Percentiles rank a stretch among this genome's conserved stretches.
These are phyloP conservation scores for Neuroterus valhalla DNA, from an alignment of 1,140 invertebrate genomes.

Conservation along the genomic window DNA sequence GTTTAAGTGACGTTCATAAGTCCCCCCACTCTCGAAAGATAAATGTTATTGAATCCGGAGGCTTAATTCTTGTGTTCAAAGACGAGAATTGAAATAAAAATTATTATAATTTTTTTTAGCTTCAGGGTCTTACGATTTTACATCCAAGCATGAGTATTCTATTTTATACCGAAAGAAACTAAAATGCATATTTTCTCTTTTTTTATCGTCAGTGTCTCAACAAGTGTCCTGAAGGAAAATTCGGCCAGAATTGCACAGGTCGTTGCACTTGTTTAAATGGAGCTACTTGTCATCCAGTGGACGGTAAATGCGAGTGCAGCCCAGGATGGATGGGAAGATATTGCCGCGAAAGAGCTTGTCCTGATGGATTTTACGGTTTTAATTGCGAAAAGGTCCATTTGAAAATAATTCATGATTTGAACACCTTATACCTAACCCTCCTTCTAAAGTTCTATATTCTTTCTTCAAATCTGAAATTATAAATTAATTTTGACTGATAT, in stretches of 20 bases:
- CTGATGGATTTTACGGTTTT: slow-evolving; percentile 80
- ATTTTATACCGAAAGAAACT: too few relatives aligned
- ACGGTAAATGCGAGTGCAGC: slow-evolving; percentile 84
- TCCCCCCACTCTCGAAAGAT: too few relatives aligned
- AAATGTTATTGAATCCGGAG: too few relatives aligned
- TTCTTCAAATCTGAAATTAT: neutral
- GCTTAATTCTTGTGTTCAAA: slow-evolving; percentile 8
- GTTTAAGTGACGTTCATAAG: too few relatives aligned
- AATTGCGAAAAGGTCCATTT: slow-evolving; percentile 78
- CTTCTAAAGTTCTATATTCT: slow-evolving; percentile 23
- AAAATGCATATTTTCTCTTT: neutral
- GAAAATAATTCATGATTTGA: slow-evolving; percentile 6
- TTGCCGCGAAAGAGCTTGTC: slow-evolving; percentile 83
- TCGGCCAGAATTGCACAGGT: slow-evolving; percentile 84
- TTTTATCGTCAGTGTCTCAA: slow-evolving; percentile 81
- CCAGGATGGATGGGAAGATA: slow-evolving; percentile 84
- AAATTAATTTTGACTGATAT: slow-evolving; percentile 4
- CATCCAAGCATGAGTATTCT: too few relatives aligned
- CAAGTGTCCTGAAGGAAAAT: slow-evolving; percentile 84
- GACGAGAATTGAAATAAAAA: neutral
- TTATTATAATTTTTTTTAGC: neutral
- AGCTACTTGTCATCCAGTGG: slow-evolving; percentile 80
- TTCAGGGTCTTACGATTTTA: neutral
- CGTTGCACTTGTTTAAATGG: slow-evolving; percentile 87
- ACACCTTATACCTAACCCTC: too few relatives aligned